Conservation (phyloP, 23 tunicate species). For the Clavelina lepadiformis region DNA sequence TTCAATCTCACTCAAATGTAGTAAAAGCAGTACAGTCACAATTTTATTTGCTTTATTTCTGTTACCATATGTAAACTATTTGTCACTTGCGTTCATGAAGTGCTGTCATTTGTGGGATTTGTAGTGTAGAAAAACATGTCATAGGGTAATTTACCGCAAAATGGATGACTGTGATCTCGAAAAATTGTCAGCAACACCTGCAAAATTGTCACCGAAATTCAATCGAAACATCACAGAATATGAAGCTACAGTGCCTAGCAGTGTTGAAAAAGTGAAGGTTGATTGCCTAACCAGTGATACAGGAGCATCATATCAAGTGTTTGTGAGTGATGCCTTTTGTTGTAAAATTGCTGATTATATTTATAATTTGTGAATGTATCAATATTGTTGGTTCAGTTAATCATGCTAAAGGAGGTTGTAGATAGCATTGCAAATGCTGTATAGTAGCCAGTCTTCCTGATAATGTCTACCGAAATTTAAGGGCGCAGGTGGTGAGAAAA, state of each 20-base stretch:
- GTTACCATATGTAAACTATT: too few relatives aligned
- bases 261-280: conserved; percentile 84
- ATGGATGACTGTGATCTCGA: conserved; percentile 97
- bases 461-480: neutral
- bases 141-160: too few relatives aligned
- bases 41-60: too few relatives aligned
- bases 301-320: conserved; percentile 90
- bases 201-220: conserved; percentile 76
- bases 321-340: conserved; percentile 54
- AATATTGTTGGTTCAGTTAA: too few relatives aligned
- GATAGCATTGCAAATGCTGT: neutral
- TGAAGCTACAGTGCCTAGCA: conserved; percentile 87
- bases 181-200: conserved; percentile 77
- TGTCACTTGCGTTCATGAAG: too few relatives aligned
- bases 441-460: neutral
- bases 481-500: conserved; percentile 88
- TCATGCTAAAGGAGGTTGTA: neutral
- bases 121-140: too few relatives aligned
- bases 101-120: too few relatives aligned
- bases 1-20: too few relatives aligned
- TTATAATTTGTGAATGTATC: neutral
- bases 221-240: conserved; percentile 58
- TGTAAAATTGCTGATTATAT: neutral
- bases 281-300: conserved; percentile 89
- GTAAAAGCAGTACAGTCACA: too few relatives aligned